Evolutionary conservation across 2,113 vertebrate genomes (phyloP).

Genomic region (Synchiropus splendidus): DNA sequence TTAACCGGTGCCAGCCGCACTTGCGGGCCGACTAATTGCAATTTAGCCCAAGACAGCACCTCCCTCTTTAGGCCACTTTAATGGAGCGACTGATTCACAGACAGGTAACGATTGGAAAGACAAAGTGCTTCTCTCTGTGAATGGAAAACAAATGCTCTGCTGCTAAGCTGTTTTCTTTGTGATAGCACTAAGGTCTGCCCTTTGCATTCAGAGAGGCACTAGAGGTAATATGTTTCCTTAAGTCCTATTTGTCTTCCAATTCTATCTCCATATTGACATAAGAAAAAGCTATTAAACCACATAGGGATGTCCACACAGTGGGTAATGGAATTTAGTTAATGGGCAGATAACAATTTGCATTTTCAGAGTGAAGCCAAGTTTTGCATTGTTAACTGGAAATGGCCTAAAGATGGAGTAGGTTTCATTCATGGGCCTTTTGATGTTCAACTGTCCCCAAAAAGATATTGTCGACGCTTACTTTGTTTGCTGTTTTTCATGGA

Average conservation of each 20-base stretch:
- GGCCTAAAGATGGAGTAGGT: background rate
- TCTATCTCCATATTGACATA: slow-evolving; percentile 56
- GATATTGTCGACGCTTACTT: no score
- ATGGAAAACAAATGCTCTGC: slow-evolving; percentile 67
- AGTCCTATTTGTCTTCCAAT: slow-evolving; percentile 66
- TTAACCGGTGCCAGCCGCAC: slow-evolving; percentile 97
- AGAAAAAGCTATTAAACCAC: slow-evolving; percentile 54
- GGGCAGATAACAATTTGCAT: slow-evolving; percentile 26
- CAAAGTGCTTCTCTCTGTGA: slow-evolving; percentile 79
- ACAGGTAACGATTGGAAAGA: slow-evolving; percentile 99
- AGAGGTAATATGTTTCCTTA: slow-evolving; percentile 63
- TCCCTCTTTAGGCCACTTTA: slow-evolving; percentile 90
- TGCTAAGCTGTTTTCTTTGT: slow-evolving; percentile 70
- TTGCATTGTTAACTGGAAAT: slow-evolving; percentile 21
- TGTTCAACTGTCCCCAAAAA: no score
- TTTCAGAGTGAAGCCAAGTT: slow-evolving; percentile 18
- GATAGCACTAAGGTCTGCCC: slow-evolving; percentile 65
- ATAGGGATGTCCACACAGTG: slow-evolving; percentile 33
- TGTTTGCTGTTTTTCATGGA: no score
- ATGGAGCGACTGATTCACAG: slow-evolving; percentile 93
- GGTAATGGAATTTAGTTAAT: slow-evolving; percentile 19
- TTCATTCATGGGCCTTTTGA: no score
- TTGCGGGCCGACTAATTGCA: slow-evolving; percentile 96
- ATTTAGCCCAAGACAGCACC: slow-evolving; percentile 98
- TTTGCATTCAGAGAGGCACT: slow-evolving; percentile 67